phyloP scores from a whole-genome alignment of 2,113 vertebrate genomes.

The Ariopsis seemanni region DNA sequence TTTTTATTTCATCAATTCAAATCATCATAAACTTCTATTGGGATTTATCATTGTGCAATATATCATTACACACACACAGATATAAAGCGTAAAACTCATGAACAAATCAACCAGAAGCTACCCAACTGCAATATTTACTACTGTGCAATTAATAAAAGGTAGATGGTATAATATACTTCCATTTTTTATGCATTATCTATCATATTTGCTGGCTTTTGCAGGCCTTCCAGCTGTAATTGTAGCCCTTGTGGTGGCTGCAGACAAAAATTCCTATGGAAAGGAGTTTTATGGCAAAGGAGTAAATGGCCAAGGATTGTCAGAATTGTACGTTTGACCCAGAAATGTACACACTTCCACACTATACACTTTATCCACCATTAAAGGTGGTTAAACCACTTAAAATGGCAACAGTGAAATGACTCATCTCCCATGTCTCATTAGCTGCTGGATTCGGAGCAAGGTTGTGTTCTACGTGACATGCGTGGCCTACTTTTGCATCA shows the following conservation, averaged over 20 bases:
- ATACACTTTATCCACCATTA: neutral
- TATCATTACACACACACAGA: no score
- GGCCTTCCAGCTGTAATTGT: slow-evolving; percentile 87
- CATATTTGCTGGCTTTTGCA: slow-evolving; percentile 56
- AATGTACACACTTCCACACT: neutral
- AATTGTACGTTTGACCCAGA: slow-evolving; percentile 82
- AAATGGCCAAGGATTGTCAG: slow-evolving; percentile 70
- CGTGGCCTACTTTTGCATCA: slow-evolving; percentile 86
- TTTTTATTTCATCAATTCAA: no score
- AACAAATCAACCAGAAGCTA: neutral
- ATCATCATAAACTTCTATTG: no score
- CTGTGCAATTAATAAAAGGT: neutral
- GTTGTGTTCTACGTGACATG: slow-evolving; percentile 87
- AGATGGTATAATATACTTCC: neutral
- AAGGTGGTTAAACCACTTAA: neutral
- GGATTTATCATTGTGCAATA: no score
- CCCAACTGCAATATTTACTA: neutral
- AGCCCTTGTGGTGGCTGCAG: slow-evolving; percentile 75
- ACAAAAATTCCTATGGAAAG: slow-evolving; percentile 79
- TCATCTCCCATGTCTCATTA: slow-evolving; percentile 56
- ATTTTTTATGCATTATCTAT: neutral
- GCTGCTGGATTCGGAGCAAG: slow-evolving; percentile 86
- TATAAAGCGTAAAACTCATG: neutral
- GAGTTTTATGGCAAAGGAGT: slow-evolving; percentile 68
- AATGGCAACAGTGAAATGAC: neutral